Evolutionary conservation across 1,140 invertebrate genomes (phyloP), one percentile per base, ranked within the genome.

Genomic region (Panagrolaimus sp.): DNA sequence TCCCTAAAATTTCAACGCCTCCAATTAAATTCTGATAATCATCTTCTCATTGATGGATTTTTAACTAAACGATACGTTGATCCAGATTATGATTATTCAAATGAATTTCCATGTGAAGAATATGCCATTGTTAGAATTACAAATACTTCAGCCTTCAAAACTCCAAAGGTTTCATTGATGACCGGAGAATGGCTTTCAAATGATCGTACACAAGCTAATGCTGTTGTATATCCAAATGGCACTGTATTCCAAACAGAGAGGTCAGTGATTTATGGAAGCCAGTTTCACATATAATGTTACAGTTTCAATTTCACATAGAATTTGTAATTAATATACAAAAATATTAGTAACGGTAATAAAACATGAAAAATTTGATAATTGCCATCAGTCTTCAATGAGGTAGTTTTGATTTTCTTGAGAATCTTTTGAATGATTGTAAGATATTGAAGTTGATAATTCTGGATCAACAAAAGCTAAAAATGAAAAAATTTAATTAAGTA

Each of bases 111-210:
- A n/a, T 58, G 52, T 14, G 52, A 58, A 21, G 52, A 58, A 28
- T 58, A 58, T 58, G 52, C 52, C 14, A 28, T 58, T 58, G 17
- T 58, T 58, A 1, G 52, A n/a, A 21, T 58, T 21, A 28, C 52
- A 1, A 58, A 58, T 58, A 28, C 52, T 21, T 58, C 52, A 17
- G 17, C 17, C 14, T 58, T 58, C 17, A 28, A 58, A 10, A 58
- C 52, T n/a, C 52, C 52, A 21, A 58, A 58, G 17, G 17, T 58
- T 58, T 58, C 52, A 12, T 28, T 58, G 14, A 58, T 58, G 52
- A 21, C 21, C 17, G 52, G 52, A n/a, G 52, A 58, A 58, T 58
- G 52, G 52, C 17, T 58, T 1, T 58, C 52, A 26, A 28, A 28
- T 26, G 52, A 58, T n/a, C 21, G 28, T 12, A 58, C 52, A 26